Base-by-base conservation (phyloP, 2,888 invertebrate species). In the Nomada hirtipes region DNA sequence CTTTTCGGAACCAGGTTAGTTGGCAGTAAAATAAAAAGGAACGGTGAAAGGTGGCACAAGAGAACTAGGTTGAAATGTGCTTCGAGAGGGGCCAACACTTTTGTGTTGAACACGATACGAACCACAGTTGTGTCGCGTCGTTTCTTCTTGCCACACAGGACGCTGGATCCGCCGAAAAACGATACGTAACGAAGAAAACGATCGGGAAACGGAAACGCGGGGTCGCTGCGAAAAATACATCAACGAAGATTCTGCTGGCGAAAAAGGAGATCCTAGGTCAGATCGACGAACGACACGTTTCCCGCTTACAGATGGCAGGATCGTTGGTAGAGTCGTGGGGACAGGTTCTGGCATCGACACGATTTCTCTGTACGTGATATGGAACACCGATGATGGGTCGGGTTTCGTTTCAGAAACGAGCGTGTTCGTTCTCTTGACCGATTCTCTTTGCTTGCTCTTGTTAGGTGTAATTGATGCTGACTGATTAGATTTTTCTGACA, bases 151-250 rank as follows among this genome's bases (percentile, higher is more conserved):
- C 42, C 52, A 20, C 59, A 63, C 47, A 29, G 63, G 81, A 75
- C 76, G 82, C 55, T 85, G 78, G 85, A 85, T 83, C 74, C 68
- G 36, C 57, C 55, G 80, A 60, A 70, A 76, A 80, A 76, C 81
- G 82, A 82, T 82, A 82, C 69, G 76, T 69, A 73, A 78, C 67
- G 63, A 53, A 69, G 53, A 60, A 71, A 50, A 72, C 68, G 76
- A 72, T 42, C 72, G 20, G 67, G 52, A 61, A 64, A 52, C 29
- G 59, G 42, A 65, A 63, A 71, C 59, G 23, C 15, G 20, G 18
- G 18, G 2, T 55, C 59, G n/a, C 15, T n/a, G n/a, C 47, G 42
- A 61, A 71, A 64, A 57, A 67, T 64, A n/a, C 70, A 79, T 52
- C 69, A 53, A 18, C 10, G 63, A 29, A 47, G 23, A 23, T 29